Percentiles rank a stretch among this genome's conserved stretches.
Evolutionary conservation across 2,888 invertebrate genomes (phyloP).

Genomic region (Sussaba pulchella): DNA sequence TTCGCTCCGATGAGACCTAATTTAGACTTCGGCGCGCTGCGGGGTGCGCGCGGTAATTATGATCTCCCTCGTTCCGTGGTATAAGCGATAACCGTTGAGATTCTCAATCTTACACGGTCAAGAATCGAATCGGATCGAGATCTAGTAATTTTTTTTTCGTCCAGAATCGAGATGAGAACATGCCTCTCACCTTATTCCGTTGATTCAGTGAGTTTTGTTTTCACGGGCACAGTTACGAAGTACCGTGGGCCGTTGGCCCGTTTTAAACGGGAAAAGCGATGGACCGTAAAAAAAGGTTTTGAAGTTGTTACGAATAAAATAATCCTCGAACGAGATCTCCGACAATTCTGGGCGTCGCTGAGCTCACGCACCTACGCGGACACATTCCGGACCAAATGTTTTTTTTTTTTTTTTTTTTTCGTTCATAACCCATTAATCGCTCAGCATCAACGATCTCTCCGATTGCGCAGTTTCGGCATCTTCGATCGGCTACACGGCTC

Average conservation of each 20-base stretch:
- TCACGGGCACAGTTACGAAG: slow-evolving; percentile 13
- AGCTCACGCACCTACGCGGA: slow-evolving; percentile 60
- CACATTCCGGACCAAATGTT: slow-evolving; percentile 39
- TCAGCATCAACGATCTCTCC: slow-evolving; percentile 56
- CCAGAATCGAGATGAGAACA: background rate
- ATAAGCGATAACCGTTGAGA: slow-evolving; percentile 30
- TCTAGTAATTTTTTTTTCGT: slow-evolving; percentile 34
- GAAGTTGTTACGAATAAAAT: slow-evolving; percentile 41
- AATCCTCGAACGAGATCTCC: slow-evolving; percentile 39
- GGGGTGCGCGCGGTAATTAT: slow-evolving; percentile 53
- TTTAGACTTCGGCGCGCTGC: slow-evolving; percentile 47
- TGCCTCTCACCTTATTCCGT: slow-evolving; percentile 12
- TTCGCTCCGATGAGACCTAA: slow-evolving; percentile 64
- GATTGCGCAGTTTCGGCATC: slow-evolving; percentile 67
- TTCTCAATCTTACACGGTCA: slow-evolving; percentile 57
- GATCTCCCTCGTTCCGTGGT: slow-evolving; percentile 25
- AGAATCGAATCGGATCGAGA: slow-evolving; percentile 40
- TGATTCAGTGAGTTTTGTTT: slow-evolving; percentile 38
- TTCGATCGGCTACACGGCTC: slow-evolving; percentile 56
- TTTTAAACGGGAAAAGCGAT: slow-evolving; percentile 38
- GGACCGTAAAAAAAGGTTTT: slow-evolving; percentile 34
- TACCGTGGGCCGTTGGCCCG: slow-evolving; percentile 24
- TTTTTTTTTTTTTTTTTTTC: slow-evolving; percentile 47
- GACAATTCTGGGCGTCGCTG: slow-evolving; percentile 4
- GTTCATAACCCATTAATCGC: slow-evolving; percentile 42